Evolutionary conservation across 2,797 vertebrate genomes (phyloP).

Genomic region (Zalophus californianus): DNA sequence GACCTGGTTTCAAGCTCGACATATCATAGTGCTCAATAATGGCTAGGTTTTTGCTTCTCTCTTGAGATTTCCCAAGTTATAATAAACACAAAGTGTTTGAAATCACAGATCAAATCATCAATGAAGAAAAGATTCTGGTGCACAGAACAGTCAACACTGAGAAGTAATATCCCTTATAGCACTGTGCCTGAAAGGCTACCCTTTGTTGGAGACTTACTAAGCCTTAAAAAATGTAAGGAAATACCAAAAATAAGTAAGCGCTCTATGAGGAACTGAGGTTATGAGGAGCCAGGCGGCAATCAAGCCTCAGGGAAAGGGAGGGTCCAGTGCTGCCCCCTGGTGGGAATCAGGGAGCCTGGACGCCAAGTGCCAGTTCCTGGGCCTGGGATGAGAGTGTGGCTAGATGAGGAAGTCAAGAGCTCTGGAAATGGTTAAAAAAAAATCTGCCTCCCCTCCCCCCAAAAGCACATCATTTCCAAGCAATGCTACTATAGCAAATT

Average conservation of each 20-base stretch:
- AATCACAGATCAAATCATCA: not conserved
- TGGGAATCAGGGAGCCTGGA: not conserved
- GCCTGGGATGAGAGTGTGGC: not conserved
- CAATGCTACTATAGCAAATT: not conserved
- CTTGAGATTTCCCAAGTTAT: not conserved
- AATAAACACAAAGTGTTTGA: not conserved
- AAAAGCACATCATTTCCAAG: not conserved
- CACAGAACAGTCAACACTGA: not conserved
- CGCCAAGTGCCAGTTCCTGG: not conserved
- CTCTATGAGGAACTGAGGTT: not conserved
- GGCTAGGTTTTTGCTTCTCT: not conserved
- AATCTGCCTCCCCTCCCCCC: rapidly evolving
- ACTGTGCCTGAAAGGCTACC: not conserved
- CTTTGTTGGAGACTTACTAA: not conserved
- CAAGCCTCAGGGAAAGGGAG: not conserved
- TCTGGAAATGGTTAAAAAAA: not conserved
- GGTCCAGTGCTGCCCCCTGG: slow-evolving; percentile 56
- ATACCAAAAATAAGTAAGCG: not conserved
- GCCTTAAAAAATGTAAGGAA: slow-evolving; percentile 38
- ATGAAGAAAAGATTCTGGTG: not conserved
- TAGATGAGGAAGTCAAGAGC: not conserved
- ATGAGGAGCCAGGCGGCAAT: not conserved
- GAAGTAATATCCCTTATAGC: not conserved
- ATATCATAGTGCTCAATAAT: not conserved
- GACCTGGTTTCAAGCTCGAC: not conserved